Conservation (phyloP, 2,888 invertebrate genomes). For the Calameuta pallipes region DNA sequence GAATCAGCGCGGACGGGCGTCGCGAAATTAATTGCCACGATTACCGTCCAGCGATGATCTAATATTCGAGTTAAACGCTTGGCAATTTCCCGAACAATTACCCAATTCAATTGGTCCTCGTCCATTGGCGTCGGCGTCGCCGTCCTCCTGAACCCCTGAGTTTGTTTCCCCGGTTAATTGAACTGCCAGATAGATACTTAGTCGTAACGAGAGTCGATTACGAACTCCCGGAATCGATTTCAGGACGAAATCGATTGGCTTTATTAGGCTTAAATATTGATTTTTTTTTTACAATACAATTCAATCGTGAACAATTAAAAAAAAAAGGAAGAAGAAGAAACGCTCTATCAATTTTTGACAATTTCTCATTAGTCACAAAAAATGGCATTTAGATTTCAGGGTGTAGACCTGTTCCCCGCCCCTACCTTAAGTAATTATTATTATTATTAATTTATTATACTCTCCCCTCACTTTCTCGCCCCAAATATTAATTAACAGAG, state of each 20-base stretch:
- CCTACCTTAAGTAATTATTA: too few relatives aligned
- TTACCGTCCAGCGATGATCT: constrained; percentile 5
- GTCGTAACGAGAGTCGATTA: neutral
- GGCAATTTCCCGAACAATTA: constrained; percentile 5
- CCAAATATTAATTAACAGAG: too few relatives aligned
- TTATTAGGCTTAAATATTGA: too few relatives aligned
- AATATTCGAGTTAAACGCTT: neutral
- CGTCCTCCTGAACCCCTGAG: neutral
- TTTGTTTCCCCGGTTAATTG: neutral
- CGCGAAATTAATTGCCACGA: constrained; percentile 1
- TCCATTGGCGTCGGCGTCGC: too few relatives aligned
- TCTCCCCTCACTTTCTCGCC: too few relatives aligned
- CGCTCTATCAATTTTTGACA: too few relatives aligned
- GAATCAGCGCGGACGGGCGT: neutral
- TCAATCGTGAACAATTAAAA: constrained; percentile 3
- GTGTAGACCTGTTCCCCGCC: too few relatives aligned
- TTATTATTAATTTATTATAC: too few relatives aligned
- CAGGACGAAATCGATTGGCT: too few relatives aligned
- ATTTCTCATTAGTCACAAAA: too few relatives aligned
- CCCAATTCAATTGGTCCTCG: neutral
- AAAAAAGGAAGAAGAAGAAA: too few relatives aligned
- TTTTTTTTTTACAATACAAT: neutral
- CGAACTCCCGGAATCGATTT: neutral
- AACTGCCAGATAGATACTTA: neutral
- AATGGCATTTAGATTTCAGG: too few relatives aligned